Evolutionary conservation across 2,888 invertebrate genomes (phyloP).

Genomic region (Plusia festucae): DNA sequence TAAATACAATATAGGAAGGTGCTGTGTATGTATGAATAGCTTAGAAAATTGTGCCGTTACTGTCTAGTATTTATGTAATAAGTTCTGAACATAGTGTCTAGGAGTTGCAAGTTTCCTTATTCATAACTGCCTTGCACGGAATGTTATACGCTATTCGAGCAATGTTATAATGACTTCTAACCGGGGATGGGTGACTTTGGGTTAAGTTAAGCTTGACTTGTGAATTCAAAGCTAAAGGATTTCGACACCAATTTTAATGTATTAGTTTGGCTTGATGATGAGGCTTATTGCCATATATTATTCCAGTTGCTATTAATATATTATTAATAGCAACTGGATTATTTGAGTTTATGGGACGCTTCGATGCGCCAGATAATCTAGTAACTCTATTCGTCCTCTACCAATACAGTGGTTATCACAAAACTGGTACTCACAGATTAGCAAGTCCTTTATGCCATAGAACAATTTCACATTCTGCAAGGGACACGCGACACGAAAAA

Average conservation of each 20-base stretch:
- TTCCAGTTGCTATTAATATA: no score
- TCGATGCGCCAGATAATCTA: no score
- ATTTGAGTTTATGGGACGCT: no score
- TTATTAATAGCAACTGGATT: no score
- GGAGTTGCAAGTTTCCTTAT: slow-evolving; percentile 26
- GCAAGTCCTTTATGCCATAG: not conserved
- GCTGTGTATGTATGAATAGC: not conserved
- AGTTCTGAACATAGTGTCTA: slow-evolving; percentile 13
- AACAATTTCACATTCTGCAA: not conserved
- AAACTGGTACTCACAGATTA: not conserved
- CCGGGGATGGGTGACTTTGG: not conserved
- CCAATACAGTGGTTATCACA: not conserved
- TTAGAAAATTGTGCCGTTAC: slow-evolving; percentile 15
- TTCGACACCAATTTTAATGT: no score
- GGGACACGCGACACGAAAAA: not conserved
- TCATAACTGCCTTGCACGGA: not conserved
- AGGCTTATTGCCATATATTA: no score
- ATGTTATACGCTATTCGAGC: slow-evolving; percentile 12
- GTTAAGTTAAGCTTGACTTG: not conserved
- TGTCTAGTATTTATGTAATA: slow-evolving; percentile 18
- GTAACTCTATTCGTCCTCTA: not conserved
- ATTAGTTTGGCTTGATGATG: no score
- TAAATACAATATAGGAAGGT: not conserved
- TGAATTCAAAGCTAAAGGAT: not conserved
- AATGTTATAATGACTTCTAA: slow-evolving; percentile 9